phyloP scores from a whole-genome alignment of 2,888 invertebrate species.

The Eupeodes luniger region DNA sequence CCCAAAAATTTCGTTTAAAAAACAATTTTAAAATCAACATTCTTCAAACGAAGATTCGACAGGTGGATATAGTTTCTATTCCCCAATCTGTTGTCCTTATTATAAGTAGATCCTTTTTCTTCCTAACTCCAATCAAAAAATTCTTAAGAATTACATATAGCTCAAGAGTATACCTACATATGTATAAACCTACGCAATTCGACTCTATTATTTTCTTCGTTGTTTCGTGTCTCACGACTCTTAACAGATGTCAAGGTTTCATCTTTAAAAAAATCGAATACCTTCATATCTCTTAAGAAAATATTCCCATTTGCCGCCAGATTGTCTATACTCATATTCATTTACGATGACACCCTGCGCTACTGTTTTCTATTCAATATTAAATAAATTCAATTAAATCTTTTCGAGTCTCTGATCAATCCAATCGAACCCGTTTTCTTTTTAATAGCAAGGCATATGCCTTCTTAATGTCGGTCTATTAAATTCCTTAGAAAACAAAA shows the following conservation, averaged over 20 bases:
- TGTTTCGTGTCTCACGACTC: slow-evolving; percentile 65
- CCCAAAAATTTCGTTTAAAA: neutral
- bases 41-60: neutral
- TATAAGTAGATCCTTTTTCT: slow-evolving; percentile 5
- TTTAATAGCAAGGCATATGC: slow-evolving; percentile 17
- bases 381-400: slow-evolving; percentile 74
- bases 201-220: neutral
- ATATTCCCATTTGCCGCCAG: slow-evolving; percentile 40
- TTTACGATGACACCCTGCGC: slow-evolving; percentile 61
- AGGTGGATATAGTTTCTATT: slow-evolving; percentile 24
- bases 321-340: slow-evolving; percentile 47
- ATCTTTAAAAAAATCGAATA: slow-evolving; percentile 1
- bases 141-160: slow-evolving; percentile 30
- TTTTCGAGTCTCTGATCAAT: neutral
- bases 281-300: slow-evolving; percentile 7
- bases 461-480: slow-evolving; percentile 47
- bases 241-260: slow-evolving; percentile 64
- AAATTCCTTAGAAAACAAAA: slow-evolving; percentile 63
- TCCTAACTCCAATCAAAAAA: neutral
- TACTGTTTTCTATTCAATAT: slow-evolving; percentile 68
- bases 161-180: neutral
- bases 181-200: neutral
- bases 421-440: slow-evolving; percentile 40
- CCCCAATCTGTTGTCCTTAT: slow-evolving; percentile 8
- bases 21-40: slow-evolving; percentile 1